Evolutionary conservation across 1,140 invertebrate species (phyloP).

Genomic region (Pseudobourletiella spinata): DNA sequence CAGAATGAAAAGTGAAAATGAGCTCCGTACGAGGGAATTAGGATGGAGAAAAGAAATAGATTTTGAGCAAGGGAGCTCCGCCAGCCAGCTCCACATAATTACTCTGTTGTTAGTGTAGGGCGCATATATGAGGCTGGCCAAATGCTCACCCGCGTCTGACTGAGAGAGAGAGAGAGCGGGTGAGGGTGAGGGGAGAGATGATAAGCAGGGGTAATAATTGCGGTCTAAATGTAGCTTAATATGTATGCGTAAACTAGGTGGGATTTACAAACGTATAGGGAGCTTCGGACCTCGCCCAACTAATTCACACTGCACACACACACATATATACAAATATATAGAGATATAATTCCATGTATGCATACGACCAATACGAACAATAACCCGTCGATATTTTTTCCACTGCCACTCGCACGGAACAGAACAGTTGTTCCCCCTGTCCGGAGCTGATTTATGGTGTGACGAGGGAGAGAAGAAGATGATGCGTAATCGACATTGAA

Average conservation of each 20-base stretch:
- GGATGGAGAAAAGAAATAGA: not conserved
- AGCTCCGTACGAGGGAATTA: not conserved
- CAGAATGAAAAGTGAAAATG: conserved; percentile 11
- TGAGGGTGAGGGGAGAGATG: not conserved
- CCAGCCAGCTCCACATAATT: not conserved
- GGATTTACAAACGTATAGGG: too few species aligned
- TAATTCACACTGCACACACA: too few species aligned
- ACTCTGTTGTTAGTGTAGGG: conserved; percentile 1
- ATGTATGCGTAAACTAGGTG: too few species aligned
- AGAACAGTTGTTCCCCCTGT: not conserved
- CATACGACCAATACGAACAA: too few species aligned
- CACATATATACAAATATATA: too few species aligned
- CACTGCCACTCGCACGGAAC: too few species aligned
- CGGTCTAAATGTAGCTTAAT: not conserved
- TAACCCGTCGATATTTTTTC: too few species aligned
- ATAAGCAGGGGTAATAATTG: conserved; percentile 4
- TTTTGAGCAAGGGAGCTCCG: too few species aligned
- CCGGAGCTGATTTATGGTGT: conserved; percentile 4
- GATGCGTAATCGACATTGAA: conserved; percentile 2
- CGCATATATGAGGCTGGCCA: not conserved
- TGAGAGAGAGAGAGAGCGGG: too few species aligned
- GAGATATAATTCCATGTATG: too few species aligned
- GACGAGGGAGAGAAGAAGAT: conserved; percentile 1
- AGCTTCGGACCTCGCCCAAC: too few species aligned
- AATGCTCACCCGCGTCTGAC: too few species aligned